Base-by-base conservation (phyloP, 2,888 invertebrate species). In the Heliconius sara region DNA sequence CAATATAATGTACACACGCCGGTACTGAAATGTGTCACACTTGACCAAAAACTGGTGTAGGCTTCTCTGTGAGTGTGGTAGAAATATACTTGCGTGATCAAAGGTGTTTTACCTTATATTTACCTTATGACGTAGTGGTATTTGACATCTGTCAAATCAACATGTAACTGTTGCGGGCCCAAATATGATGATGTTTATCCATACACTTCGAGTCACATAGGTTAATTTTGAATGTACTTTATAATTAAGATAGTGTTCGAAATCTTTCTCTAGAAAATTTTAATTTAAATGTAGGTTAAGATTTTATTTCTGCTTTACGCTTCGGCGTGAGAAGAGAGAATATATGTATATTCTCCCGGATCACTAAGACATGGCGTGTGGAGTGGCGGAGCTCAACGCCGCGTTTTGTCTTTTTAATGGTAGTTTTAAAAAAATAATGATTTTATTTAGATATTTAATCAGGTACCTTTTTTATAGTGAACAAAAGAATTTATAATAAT, bases 11-110 rank as follows among this genome's bases (percentile, higher is more conserved):
- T 72, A 34, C 25, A 81, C n/a, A 80, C 73, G 72, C 72, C 77
- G 68, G 76, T 60, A 77, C 27, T 78, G 70, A 79, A 82, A 80
- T 71, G 77, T 63, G 67, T 79, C 39, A 67, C 70, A 75, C 39
- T 71, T 77, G 22, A 72, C 68, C 77, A 43, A 52, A 43, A 47
- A 16, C 34, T 39, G 13, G 74, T 70, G 77, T 75, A 77, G 73
- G 80, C 70, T 75, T 77, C 34, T 57, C 27, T 65, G 80, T 80
- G 65, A 74, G 77, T 63, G 80, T 47, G 22, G 27, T 77, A 19
- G 74, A 75, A 65, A 57, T 67, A 71, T 77, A 65, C 60, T 76
- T 72, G 60, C 67, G 52, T 39, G 60, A 76, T 66, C 25, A 60
- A 63, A 60, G 25, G 75, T 60, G 43, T 63, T 68, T 75, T 70